A percentile compares a stretch with the other conserved stretches of the same genome.
Conservation (phyloP, 2,113 vertebrate genomes). For the Columba livia region DNA sequence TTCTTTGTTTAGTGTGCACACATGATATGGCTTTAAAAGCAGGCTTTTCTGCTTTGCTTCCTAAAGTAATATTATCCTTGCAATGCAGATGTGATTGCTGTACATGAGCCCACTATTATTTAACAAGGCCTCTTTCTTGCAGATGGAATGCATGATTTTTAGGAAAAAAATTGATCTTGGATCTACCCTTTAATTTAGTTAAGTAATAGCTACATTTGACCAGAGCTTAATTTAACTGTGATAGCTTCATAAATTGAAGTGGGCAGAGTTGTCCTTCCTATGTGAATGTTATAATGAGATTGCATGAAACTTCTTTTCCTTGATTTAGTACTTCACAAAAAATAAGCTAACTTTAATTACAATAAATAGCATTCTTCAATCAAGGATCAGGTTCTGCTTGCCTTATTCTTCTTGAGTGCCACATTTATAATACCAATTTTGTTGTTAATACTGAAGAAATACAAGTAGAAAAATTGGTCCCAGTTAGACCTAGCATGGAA, state of each 20-base stretch:
- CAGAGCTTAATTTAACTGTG: background rate
- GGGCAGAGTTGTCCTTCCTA: background rate
- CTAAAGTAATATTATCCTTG: background rate
- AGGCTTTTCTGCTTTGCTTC: background rate
- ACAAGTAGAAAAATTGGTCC: background rate
- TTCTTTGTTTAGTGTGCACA: background rate
- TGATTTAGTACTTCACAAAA: background rate
- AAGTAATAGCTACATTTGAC: background rate
- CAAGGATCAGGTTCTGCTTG: background rate
- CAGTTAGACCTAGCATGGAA: background rate
- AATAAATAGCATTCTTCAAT: background rate
- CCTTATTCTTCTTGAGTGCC: background rate
- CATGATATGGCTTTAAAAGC: background rate
- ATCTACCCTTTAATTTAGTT: conserved; percentile 19
- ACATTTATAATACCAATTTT: background rate
- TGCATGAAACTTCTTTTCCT: background rate
- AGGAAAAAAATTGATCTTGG: background rate
- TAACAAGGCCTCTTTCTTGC: conserved; percentile 30
- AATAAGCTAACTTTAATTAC: background rate
- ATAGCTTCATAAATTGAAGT: background rate
- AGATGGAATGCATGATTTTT: background rate
- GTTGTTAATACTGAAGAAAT: background rate
- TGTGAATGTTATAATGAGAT: background rate
- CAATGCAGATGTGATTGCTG: background rate
- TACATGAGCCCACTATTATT: background rate